These are phyloP conservation scores for Mythimna ferrago DNA, from an alignment of 2,888 invertebrate genomes.

Conservation along the genomic window DNA sequence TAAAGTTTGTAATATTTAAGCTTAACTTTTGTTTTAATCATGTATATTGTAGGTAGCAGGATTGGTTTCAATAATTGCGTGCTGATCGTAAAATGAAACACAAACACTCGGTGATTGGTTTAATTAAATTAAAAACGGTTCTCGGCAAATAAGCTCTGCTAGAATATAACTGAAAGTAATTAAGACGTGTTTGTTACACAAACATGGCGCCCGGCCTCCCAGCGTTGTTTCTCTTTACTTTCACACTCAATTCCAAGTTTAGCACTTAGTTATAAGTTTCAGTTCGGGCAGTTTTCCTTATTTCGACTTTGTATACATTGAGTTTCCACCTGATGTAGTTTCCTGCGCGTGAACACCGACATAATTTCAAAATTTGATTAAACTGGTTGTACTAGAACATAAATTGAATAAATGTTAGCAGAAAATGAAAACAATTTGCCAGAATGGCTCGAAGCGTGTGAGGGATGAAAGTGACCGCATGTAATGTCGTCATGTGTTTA, in stretches of 20 bases:
- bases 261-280: conserved; percentile 19
- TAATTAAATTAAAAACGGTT: conserved; percentile 43
- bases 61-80: conserved; percentile 12
- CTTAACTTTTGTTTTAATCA: neutral
- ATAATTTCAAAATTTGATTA: neutral
- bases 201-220: conserved; percentile 3
- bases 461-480: conserved; percentile 34
- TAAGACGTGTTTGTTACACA: conserved; percentile 12
- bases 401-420: conserved; percentile 17
- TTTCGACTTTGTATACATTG: neutral
- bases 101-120: conserved; percentile 45
- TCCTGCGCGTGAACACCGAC: neutral
- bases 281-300: conserved; percentile 10
- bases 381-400: neutral
- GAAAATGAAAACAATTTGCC: conserved; percentile 34
- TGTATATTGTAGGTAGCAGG: neutral
- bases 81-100: conserved; percentile 40
- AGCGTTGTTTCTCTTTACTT: neutral
- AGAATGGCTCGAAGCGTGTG: conserved; percentile 7
- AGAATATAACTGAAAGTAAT: conserved; percentile 30
- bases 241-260: conserved; percentile 13
- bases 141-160: conserved; percentile 6
- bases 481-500: conserved; percentile 24
- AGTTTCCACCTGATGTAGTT: neutral
- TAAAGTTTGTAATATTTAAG: neutral